phyloP scores from a whole-genome alignment of 2,113 vertebrate genomes.

The Tragelaphus strepsiceros region DNA sequence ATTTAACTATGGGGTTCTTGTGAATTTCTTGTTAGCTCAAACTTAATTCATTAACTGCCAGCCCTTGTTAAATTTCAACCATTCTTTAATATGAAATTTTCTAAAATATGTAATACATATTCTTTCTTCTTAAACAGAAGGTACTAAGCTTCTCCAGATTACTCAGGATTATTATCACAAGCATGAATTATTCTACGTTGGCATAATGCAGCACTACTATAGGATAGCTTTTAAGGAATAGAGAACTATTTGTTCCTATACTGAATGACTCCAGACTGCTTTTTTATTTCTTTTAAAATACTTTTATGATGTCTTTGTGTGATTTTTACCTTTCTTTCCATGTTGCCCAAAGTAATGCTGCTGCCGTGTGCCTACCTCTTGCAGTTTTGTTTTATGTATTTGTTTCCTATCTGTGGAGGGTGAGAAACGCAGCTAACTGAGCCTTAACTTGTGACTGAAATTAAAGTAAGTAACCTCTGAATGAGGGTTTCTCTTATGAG shows the following conservation, averaged over 20 bases:
- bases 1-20: conserved; percentile 10
- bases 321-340: background rate
- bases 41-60: background rate
- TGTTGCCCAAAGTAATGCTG: background rate
- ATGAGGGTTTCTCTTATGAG: background rate
- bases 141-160: background rate
- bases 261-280: background rate
- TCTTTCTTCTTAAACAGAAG: background rate
- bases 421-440: background rate
- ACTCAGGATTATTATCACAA: background rate
- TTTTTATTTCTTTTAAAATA: conserved; percentile 13
- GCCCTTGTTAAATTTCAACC: conserved; percentile 7
- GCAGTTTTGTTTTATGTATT: background rate
- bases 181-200: background rate
- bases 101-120: conserved; percentile 12
- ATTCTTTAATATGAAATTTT: conserved; percentile 24
- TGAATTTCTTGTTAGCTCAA: conserved; percentile 26
- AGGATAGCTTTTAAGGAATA: background rate
- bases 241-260: background rate
- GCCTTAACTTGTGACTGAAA: background rate
- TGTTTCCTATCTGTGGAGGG: background rate
- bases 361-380: background rate
- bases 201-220: background rate
- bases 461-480: background rate
- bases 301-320: background rate